Evolutionary conservation across 1,140 invertebrate genomes (phyloP), one percentile per base, ranked within the genome.

Genomic region (Antheraea mylitta): DNA sequence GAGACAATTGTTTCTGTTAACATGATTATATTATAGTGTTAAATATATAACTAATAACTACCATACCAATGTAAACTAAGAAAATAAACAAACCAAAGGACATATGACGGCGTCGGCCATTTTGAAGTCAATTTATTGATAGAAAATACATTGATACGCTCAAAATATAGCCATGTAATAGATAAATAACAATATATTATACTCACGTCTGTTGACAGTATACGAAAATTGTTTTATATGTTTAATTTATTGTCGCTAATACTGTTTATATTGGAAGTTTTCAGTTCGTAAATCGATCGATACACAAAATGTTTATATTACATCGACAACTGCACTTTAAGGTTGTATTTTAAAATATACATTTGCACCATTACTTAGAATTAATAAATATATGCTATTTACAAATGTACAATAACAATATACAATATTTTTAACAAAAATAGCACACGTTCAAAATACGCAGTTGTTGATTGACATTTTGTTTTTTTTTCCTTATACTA

Each of bases 401-500:
- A 72, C 73, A 79, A 72, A 74, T 83, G 78, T 72, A 80, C 74
- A 77, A 42, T 64, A 62, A 69, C 68, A 76, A 78, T 72, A 72
- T 65, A 65, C 64, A 65, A 65, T 53, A 45, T 45, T 45, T 18
- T 19, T 19, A 38, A 65, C 62, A 65, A 45, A 67, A 67, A 67
- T 66, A 66, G 19, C 11, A 61, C 66, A 36, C 58, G 30, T n/a
- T 42, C 66, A 67, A 67, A 67, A 67, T 67, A 67, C 66, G 66
- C 66, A 67, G 66, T 67, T 67, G 36, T 60, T 30, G 66, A 45
- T 45, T 65, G 64, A 65, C 64, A 65, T 65, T 65, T 65, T 65
- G 16, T 16, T 64, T 18, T 53, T 53, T 53, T 53, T 53, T 53
- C 16, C 16, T 53, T 16, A 16, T 53, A 53, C 9, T 7, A 6